phyloP scores from a whole-genome alignment of 2,113 vertebrate genomes.

The Lathamus discolor region DNA sequence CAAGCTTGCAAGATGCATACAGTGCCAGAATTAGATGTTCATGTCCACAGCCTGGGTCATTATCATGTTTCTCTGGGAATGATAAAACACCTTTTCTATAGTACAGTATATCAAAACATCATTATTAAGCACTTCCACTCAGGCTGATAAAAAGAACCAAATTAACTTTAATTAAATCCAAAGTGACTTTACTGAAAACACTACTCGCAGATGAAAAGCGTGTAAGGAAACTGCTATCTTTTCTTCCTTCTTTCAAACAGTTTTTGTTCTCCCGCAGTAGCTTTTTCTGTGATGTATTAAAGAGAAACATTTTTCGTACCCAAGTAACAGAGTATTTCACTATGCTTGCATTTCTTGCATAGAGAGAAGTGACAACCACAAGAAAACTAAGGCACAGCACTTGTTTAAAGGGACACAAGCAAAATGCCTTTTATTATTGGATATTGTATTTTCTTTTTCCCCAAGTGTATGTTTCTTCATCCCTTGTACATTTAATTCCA shows the following conservation, averaged over 20 bases:
- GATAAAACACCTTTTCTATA: not conserved
- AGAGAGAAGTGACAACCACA: not conserved
- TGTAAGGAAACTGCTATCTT: not conserved
- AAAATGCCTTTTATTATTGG: not conserved
- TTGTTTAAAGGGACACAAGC: not conserved
- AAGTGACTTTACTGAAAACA: not conserved
- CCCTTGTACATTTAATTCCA: not conserved
- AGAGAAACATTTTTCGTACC: not conserved
- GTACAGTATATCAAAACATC: not conserved
- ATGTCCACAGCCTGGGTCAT: not conserved
- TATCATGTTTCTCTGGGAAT: not conserved
- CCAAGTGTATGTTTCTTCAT: not conserved
- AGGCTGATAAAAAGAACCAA: slow-evolving; percentile 8
- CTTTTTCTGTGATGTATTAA: not conserved
- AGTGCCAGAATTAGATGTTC: not conserved
- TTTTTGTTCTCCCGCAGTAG: not conserved
- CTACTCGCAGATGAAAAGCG: not conserved
- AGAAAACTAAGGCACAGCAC: not conserved
- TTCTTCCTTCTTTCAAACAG: not conserved
- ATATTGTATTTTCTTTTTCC: not conserved
- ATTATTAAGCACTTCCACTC: not conserved
- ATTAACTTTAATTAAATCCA: slow-evolving; percentile 22
- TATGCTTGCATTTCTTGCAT: not conserved
- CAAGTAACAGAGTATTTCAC: not conserved
- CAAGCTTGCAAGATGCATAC: not conserved